Conservation (phyloP, 2,888 invertebrate genomes). For the Pherbina coryleti region DNA sequence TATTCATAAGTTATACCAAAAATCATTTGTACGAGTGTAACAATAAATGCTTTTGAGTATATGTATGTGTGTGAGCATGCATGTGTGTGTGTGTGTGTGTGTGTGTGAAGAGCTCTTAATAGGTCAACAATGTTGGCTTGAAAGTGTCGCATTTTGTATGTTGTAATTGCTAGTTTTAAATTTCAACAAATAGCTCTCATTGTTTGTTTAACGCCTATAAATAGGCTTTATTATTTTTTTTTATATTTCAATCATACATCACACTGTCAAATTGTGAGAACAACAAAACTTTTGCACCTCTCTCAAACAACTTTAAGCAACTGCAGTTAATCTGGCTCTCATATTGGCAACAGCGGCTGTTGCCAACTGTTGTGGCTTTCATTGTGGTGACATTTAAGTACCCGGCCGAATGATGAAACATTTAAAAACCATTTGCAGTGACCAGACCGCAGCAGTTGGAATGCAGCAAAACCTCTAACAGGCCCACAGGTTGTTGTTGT, state of each 20-base stretch:
- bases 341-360: conserved; percentile 34
- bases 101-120: neutral
- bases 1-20: neutral
- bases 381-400: conserved; percentile 49
- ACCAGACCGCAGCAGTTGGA: too few species aligned
- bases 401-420: conserved; percentile 34
- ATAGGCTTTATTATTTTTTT: neutral
- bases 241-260: neutral
- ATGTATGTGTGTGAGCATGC: neutral
- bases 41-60: too few species aligned
- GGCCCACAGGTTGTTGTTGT: neutral
- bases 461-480: neutral
- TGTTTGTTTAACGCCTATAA: neutral
- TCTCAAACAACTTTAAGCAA: neutral
- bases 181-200: neutral
- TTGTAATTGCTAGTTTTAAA: neutral
- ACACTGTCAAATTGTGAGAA: neutral
- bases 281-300: neutral
- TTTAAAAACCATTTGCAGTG: conserved; percentile 44
- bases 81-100: neutral
- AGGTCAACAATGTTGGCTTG: neutral
- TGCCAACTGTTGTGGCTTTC: conserved; percentile 36
- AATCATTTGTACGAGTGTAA: too few species aligned
- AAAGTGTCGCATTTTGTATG: neutral
- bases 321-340: conserved; percentile 17